Evolutionary conservation across 2,113 vertebrate genomes (phyloP).

Genomic region (Paedocypris sp.): DNA sequence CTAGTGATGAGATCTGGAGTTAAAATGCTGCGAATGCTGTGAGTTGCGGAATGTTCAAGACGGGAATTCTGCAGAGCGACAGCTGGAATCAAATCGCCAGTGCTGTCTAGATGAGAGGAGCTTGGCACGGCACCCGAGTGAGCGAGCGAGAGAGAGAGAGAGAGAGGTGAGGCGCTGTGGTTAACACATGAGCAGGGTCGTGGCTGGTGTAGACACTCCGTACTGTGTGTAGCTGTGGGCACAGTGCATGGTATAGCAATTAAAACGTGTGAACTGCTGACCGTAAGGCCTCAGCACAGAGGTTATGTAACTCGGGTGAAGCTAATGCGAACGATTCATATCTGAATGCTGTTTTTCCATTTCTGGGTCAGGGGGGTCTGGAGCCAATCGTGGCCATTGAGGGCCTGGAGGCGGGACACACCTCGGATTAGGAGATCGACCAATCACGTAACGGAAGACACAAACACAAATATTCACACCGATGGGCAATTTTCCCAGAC

Average conservation of each 20-base stretch:
- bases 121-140: background rate
- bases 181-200: background rate
- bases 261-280: background rate
- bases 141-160: background rate
- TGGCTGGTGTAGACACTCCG: background rate
- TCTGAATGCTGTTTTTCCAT: background rate
- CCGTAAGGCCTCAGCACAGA: background rate
- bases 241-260: background rate
- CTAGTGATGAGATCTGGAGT: background rate
- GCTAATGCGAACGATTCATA: background rate
- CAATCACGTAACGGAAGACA: too few relatives aligned
- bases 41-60: background rate
- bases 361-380: too few relatives aligned
- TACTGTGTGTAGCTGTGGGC: background rate
- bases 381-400: too few relatives aligned
- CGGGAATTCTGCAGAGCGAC: background rate
- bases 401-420: too few relatives aligned
- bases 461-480: too few relatives aligned
- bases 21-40: constrained; percentile 5
- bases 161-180: background rate
- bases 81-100: background rate
- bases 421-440: too few relatives aligned
- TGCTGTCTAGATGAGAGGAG: background rate
- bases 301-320: background rate
- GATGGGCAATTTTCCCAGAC: too few relatives aligned